Evolutionary conservation across 2,797 vertebrate species (phyloP), one percentile per base, ranked within the genome.

Genomic region (Craterocephalus amniculus): DNA sequence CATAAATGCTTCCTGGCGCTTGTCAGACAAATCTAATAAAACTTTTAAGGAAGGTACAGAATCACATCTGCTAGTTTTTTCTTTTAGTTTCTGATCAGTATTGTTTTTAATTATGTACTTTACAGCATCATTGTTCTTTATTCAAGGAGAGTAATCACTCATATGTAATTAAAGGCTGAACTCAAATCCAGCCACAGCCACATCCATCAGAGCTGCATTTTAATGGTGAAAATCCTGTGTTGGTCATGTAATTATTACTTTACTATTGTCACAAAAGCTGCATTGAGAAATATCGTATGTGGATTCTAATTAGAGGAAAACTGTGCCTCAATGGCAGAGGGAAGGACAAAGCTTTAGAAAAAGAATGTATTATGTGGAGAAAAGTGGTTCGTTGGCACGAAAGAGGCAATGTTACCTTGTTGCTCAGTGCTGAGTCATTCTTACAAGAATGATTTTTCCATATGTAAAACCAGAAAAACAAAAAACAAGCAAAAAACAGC

Each of bases 81-180:
- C 49, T 48, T 59, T 69, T 45, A 11, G 54, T 67, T 81, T 76
- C 59, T 72, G 61, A 88, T 87, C 72, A 81, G 52, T 82, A 78
- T 78, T 60, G 58, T 72, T 45, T 87, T 87, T 85, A 85, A 89
- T 83, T 59, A 85, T 66, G 63, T 67, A 48, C 64, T 38, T 14
- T 64, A 81, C 61, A 66, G 69, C 69, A 71, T 74, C 72, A 70
- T 65, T 74, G 63, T 65, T 54, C 61, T 82, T 82, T 85, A 59
- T 86, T 67, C 13, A 45, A 66, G 57, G 58, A 71, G 65, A 72
- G 64, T 45, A 82, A 87, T 86, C 76, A 83, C 58, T 89, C 82
- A 85, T 64, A 76, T 62, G 70, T 90, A 80, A 91, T 90, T 88
- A 91, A 78, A 90, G 83, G 62, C 79, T 83, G 36, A 80, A 78